These are phyloP conservation scores for Emydoidea blandingii DNA, from an alignment of 2,797 vertebrate genomes.

Conservation along the genomic window DNA sequence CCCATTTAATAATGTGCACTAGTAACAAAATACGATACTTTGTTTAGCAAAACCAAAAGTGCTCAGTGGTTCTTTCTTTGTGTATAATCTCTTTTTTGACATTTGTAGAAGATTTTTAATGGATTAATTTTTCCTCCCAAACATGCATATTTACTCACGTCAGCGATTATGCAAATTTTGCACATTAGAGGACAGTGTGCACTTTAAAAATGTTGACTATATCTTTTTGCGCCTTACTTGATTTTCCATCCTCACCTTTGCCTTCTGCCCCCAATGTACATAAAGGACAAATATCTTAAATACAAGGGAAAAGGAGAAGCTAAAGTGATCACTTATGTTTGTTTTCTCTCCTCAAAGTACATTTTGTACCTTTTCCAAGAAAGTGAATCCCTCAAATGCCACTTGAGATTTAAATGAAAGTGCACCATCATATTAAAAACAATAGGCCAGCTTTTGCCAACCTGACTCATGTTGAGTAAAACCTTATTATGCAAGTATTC, in stretches of 20 bases:
- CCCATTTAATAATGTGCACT: not conserved
- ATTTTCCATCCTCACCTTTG: conserved; percentile 62
- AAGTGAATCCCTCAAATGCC: not conserved
- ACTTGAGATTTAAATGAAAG: not conserved
- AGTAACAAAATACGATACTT: not conserved
- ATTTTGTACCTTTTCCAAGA: not conserved
- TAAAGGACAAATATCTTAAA: conserved; percentile 58
- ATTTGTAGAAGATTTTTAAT: not conserved
- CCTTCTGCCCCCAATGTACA: conserved; percentile 27
- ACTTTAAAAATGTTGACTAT: conserved; percentile 66
- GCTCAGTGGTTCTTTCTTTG: not conserved
- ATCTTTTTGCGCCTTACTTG: conserved; percentile 50
- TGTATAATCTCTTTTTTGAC: not conserved
- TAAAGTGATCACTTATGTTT: not conserved
- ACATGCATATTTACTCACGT: conserved; percentile 5
- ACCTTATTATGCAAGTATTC: not conserved
- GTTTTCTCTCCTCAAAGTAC: not conserved
- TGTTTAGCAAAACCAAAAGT: not conserved
- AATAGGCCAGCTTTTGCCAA: not conserved
- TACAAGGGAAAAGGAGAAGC: conserved; percentile 33
- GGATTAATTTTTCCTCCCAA: conserved; percentile 7
- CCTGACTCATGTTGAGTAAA: not conserved
- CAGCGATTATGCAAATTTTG: conserved; percentile 42
- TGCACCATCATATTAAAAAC: not conserved
- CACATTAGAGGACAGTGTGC: conserved; percentile 51